A percentile compares a stretch with the other conserved stretches of the same genome.
Evolutionary conservation across 2,888 invertebrate species (phyloP).

Genomic region (Andrena minutula): DNA sequence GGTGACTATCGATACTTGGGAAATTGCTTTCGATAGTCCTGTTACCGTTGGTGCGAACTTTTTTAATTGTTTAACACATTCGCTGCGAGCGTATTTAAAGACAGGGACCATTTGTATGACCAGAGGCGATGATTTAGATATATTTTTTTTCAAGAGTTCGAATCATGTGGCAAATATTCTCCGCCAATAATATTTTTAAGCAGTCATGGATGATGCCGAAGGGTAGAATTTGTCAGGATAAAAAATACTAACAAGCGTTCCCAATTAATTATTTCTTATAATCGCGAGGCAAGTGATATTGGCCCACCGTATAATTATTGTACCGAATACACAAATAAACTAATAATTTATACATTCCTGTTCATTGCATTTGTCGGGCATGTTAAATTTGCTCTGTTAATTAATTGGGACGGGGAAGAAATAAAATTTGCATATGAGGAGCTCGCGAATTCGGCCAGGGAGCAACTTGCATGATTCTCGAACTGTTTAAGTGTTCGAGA

Average conservation of each 20-base stretch:
- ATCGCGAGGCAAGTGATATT: conserved; percentile 14
- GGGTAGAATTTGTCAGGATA: neutral
- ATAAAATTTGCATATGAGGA: conserved; percentile 40
- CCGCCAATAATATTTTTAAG: neutral
- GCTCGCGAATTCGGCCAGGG: neutral
- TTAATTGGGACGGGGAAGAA: conserved; percentile 39
- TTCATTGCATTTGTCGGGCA: conserved; percentile 29
- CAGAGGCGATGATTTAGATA: too few species aligned
- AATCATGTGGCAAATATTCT: too few species aligned
- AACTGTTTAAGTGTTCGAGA: conserved; percentile 2
- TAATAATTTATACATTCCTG: conserved; percentile 45
- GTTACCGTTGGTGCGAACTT: too few species aligned
- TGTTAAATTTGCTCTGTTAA: conserved; percentile 39
- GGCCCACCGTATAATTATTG: conserved; percentile 16
- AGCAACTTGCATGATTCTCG: neutral
- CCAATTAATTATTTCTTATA: conserved; percentile 25
- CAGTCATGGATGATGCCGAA: neutral
- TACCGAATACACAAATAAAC: conserved; percentile 25
- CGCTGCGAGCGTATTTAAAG: too few species aligned
- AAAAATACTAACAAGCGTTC: neutral
- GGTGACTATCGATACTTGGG: too few species aligned
- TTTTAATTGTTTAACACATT: too few species aligned
- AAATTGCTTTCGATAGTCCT: too few species aligned
- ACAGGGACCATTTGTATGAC: too few species aligned
- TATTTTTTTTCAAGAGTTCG: too few species aligned